A percentile compares a stretch with the other conserved stretches of the same genome.
Evolutionary conservation across 2,797 vertebrate genomes (phyloP).

Genomic region (Hyperoplus immaculatus): DNA sequence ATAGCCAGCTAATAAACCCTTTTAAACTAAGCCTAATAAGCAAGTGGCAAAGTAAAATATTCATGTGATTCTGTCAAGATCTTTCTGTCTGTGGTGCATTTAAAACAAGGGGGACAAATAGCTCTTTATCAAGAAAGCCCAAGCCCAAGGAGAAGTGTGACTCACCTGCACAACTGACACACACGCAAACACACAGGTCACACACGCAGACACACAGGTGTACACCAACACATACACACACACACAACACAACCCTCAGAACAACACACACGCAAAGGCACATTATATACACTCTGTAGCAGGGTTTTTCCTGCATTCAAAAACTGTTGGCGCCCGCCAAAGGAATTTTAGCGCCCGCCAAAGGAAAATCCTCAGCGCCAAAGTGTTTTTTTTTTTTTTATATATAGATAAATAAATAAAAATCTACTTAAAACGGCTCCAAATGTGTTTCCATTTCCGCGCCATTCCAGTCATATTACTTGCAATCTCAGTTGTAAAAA

Average conservation of each 20-base stretch:
- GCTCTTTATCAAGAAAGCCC: constrained; percentile 15
- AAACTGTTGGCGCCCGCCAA: too few species aligned
- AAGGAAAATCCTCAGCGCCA: too few species aligned
- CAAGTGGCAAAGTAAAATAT: background rate
- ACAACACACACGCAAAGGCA: constrained; percentile 4
- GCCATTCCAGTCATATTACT: too few species aligned
- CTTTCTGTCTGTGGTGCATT: background rate
- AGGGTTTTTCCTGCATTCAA: too few species aligned
- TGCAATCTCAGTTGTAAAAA: too few species aligned
- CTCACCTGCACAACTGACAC: constrained; percentile 46
- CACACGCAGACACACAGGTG: constrained; percentile 1
- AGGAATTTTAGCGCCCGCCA: too few species aligned
- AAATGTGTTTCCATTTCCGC: too few species aligned
- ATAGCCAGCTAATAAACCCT: background rate
- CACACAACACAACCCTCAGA: constrained; percentile 14
- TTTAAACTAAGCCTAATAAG: too few species aligned
- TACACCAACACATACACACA: constrained; percentile 17
- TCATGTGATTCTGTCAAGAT: background rate
- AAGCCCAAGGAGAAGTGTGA: constrained; percentile 47
- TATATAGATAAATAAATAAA: too few species aligned
- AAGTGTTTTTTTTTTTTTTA: too few species aligned
- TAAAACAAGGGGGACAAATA: constrained; percentile 33
- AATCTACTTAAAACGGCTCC: too few species aligned
- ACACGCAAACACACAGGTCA: constrained; percentile 22
- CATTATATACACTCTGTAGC: constrained; percentile 11